Conservation (phyloP, 2,113 vertebrate genomes). For the Callionymus lyra region DNA sequence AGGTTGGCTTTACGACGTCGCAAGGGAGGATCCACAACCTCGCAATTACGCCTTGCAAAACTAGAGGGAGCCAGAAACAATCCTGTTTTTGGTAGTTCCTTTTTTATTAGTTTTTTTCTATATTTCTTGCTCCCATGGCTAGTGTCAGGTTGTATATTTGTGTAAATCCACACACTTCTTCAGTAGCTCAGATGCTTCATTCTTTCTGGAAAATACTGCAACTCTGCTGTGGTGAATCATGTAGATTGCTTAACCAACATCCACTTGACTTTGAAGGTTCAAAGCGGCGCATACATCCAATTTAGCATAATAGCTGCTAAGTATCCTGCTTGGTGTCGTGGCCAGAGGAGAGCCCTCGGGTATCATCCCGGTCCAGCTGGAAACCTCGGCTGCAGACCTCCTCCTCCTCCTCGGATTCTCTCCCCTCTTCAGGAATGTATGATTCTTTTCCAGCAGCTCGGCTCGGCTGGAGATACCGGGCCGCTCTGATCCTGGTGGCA, state of each 20-base stretch:
- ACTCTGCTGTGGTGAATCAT: constrained; percentile 1
- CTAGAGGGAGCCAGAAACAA: too few relatives aligned
- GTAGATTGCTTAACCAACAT: constrained; percentile 21
- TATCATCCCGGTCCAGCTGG: constrained; percentile 52
- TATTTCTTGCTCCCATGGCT: too few relatives aligned
- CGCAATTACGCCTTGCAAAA: too few relatives aligned
- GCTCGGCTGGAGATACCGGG: constrained; percentile 41
- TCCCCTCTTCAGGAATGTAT: constrained; percentile 65
- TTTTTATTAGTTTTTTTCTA: too few relatives aligned
- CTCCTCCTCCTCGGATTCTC: constrained; percentile 37
- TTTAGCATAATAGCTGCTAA: constrained; percentile 54
- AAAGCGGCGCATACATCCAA: constrained; percentile 27
- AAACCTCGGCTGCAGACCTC: constrained; percentile 33
- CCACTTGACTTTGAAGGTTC: constrained; percentile 37
- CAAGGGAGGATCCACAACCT: too few relatives aligned
- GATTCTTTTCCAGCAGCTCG: constrained; percentile 57
- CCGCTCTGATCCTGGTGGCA: constrained; percentile 41
- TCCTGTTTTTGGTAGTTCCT: too few relatives aligned
- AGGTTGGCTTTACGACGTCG: too few relatives aligned
- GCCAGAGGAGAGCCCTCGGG: constrained; percentile 46
- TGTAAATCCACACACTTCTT: too few relatives aligned
- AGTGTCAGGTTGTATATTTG: too few relatives aligned
- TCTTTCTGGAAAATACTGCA: too few relatives aligned
- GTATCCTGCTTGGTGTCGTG: constrained; percentile 35
- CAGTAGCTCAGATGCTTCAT: too few relatives aligned